Evolutionary conservation across 1,140 invertebrate species (phyloP).

Genomic region (Magallana ariakensis): DNA sequence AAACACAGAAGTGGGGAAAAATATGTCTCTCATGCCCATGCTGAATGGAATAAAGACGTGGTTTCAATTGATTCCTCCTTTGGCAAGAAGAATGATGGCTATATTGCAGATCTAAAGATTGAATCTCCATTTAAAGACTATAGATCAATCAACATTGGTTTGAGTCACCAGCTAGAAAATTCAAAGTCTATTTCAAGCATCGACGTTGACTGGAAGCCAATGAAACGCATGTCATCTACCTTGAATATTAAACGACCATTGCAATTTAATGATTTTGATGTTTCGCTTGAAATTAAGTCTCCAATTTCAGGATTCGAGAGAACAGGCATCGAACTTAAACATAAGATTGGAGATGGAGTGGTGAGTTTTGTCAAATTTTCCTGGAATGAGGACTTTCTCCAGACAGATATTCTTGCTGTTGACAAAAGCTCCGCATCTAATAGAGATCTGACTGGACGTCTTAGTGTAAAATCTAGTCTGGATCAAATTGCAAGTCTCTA

Average conservation of each 20-base stretch:
- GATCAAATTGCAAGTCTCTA: background rate
- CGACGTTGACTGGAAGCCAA: too few relatives aligned
- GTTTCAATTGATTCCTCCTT: constrained; percentile 23
- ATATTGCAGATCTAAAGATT: constrained; percentile 4
- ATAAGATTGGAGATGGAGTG: background rate
- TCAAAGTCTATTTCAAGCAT: too few relatives aligned
- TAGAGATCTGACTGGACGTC: background rate
- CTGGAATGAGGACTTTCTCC: constrained; percentile 36
- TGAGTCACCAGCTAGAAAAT: too few relatives aligned
- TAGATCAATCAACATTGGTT: too few relatives aligned
- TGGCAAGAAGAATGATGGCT: constrained; percentile 1
- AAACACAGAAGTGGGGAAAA: constrained; percentile 26
- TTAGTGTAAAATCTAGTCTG: constrained; percentile 43
- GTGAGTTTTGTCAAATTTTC: constrained; percentile 35
- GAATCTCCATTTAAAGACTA: too few relatives aligned
- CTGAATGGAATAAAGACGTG: constrained; percentile 18
- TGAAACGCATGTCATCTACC: too few relatives aligned
- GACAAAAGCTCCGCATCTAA: background rate
- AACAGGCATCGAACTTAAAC: constrained; percentile 33
- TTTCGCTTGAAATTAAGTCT: too few relatives aligned
- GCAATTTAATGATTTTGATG: too few relatives aligned
- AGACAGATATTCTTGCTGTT: constrained; percentile 34
- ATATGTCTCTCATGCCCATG: constrained; percentile 34
- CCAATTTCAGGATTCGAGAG: constrained; percentile 40
- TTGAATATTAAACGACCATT: too few relatives aligned